Conservation (phyloP, 2,888 invertebrate genomes). For the Parnassius orleans region DNA sequence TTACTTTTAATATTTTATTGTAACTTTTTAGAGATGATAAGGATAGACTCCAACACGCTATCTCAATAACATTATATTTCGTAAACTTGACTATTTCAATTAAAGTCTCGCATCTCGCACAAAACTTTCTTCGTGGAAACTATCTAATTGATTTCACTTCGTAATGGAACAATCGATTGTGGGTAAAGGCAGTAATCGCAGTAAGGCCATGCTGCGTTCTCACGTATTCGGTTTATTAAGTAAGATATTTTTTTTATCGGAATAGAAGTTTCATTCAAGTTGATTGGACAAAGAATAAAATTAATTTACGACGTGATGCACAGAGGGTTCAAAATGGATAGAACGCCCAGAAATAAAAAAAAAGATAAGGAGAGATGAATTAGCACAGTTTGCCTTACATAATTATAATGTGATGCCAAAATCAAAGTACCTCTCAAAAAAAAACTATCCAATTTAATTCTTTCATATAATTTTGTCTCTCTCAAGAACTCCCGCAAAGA, state of each 20-base stretch:
- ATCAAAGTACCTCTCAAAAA: too few relatives aligned
- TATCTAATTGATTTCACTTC: conserved; percentile 17
- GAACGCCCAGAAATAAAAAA: too few relatives aligned
- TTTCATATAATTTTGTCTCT: too few relatives aligned
- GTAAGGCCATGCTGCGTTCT: conserved; percentile 5
- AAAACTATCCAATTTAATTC: too few relatives aligned
- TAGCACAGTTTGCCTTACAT: too few relatives aligned
- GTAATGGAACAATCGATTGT: conserved; percentile 8
- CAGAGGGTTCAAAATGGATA: too few relatives aligned
- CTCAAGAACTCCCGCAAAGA: too few relatives aligned
- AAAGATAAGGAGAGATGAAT: too few relatives aligned
- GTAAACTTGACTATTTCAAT: conserved; percentile 10
- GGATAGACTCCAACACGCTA: background rate
- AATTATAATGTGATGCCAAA: too few relatives aligned
- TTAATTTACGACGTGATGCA: too few relatives aligned
- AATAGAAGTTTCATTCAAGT: background rate
- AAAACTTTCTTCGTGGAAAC: conserved; percentile 17
- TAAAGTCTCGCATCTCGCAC: background rate
- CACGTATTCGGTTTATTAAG: conserved; percentile 5
- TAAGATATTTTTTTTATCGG: conserved; percentile 1
- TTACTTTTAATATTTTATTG: too few relatives aligned
- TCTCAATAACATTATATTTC: conserved; percentile 4
- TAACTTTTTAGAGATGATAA: background rate
- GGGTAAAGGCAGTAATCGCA: background rate
- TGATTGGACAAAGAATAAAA: conserved; percentile 12